phyloP scores from a whole-genome alignment of 1,140 invertebrate genomes.

The Bombus confusus region DNA sequence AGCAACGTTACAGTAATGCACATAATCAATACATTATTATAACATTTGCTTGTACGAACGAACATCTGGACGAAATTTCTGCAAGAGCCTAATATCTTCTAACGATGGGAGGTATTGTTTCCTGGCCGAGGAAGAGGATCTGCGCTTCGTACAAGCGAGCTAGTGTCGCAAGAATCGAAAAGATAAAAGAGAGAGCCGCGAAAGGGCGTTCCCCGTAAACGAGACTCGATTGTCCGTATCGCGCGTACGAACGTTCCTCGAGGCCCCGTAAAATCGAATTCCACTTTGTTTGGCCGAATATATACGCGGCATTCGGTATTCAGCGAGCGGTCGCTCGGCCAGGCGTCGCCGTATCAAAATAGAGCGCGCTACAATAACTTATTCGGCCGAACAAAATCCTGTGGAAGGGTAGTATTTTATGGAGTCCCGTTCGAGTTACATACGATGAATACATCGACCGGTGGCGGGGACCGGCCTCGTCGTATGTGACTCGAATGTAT shows the following conservation, averaged over 20 bases:
- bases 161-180: constrained; percentile 18
- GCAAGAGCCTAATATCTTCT: neutral
- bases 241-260: constrained; percentile 56
- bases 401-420: constrained; percentile 74
- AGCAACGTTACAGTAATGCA: neutral
- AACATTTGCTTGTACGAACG: neutral
- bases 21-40: neutral
- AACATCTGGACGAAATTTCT: neutral
- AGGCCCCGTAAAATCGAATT: constrained; percentile 65
- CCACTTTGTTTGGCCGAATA: constrained; percentile 68
- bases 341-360: constrained; percentile 71
- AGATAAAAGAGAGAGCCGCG: constrained; percentile 49
- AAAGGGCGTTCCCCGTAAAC: constrained; percentile 64
- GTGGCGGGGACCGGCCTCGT: constrained; percentile 22
- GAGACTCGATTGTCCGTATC: constrained; percentile 70
- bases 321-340: constrained; percentile 57
- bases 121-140: neutral
- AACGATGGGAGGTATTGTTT: neutral
- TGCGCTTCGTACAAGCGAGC: neutral
- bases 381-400: constrained; percentile 73
- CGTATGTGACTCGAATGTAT: constrained; percentile 72
- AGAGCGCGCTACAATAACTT: constrained; percentile 73
- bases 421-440: constrained; percentile 73
- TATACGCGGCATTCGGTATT: constrained; percentile 68
- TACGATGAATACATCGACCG: constrained; percentile 71